A percentile compares a stretch with the other conserved stretches of the same genome.
These are phyloP conservation scores for Phortica variegata DNA, from an alignment of 1,140 invertebrate species.

Conservation along the genomic window DNA sequence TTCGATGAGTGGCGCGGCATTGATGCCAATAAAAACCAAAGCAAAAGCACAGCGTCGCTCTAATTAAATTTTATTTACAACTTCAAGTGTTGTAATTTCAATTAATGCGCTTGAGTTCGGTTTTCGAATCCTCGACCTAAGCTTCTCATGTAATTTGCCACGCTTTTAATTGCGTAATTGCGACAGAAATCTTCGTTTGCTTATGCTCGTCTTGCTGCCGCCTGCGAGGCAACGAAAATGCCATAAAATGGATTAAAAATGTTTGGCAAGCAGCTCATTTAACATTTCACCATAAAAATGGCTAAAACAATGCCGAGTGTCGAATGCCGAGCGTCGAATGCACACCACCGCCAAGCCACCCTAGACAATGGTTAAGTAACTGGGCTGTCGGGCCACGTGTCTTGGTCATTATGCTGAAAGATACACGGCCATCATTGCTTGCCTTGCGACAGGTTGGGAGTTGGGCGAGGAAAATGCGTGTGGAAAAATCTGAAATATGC, in stretches of 20 bases:
- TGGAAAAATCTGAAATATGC: not conserved
- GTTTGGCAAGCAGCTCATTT: constrained; percentile 26
- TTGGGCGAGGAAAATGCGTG: not conserved
- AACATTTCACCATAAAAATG: constrained; percentile 51
- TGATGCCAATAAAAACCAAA: not conserved
- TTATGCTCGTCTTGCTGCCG: too few species aligned
- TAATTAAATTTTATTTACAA: constrained; percentile 34
- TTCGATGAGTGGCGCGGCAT: not conserved
- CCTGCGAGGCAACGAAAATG: constrained; percentile 27
- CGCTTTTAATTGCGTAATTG: constrained; percentile 40
- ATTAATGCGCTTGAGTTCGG: constrained; percentile 20
- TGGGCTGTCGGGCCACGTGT: too few species aligned
- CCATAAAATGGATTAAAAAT: constrained; percentile 53
- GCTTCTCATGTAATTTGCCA: constrained; percentile 25
- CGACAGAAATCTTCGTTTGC: constrained; percentile 20
- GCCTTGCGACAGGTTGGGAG: constrained; percentile 1
- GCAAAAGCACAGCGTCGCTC: not conserved
- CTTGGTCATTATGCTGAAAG: constrained; percentile 54
- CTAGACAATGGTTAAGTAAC: too few species aligned
- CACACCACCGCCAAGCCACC: constrained; percentile 36
- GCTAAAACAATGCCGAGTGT: constrained; percentile 26
- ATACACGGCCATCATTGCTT: constrained; percentile 39
- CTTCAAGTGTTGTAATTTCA: constrained; percentile 39
- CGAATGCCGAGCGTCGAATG: constrained; percentile 10
- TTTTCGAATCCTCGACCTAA: constrained; percentile 7